A percentile compares a stretch with the other conserved stretches of the same genome.
These are phyloP conservation scores for Podarcis muralis DNA, from an alignment of 2,113 vertebrate genomes.

Conservation along the genomic window DNA sequence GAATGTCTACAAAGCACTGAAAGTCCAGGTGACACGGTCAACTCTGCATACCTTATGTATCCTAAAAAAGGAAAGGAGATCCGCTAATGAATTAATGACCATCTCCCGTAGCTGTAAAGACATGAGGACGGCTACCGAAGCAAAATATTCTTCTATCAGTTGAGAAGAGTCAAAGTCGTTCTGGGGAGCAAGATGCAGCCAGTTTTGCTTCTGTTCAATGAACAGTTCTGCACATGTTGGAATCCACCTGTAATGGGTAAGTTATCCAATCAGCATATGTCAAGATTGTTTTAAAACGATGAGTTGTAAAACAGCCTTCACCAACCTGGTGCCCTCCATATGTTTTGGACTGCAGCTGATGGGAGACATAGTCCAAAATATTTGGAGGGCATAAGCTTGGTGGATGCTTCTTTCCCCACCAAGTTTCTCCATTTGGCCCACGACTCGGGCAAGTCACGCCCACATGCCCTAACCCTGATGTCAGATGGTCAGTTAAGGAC, in stretches of 20 bases:
- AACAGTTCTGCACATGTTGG: conserved; percentile 84
- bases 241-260: conserved; percentile 82
- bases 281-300: neutral
- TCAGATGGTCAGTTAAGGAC: too few relatives aligned
- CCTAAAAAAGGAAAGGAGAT: conserved; percentile 85
- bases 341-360: too few relatives aligned
- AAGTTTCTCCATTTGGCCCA: too few relatives aligned
- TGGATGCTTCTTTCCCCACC: too few relatives aligned
- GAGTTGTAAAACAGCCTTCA: neutral
- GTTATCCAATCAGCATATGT: neutral
- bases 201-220: conserved; percentile 67
- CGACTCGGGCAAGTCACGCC: too few relatives aligned
- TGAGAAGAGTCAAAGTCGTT: conserved; percentile 65
- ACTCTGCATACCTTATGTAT: conserved; percentile 79
- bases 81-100: conserved; percentile 84
- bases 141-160: conserved; percentile 82
- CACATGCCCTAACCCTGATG: too few relatives aligned
- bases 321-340: too few relatives aligned
- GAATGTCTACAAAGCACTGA: neutral
- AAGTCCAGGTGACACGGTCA: neutral
- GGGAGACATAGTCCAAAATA: too few relatives aligned
- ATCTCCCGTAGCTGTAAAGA: conserved; percentile 87
- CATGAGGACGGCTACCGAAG: conserved; percentile 84
- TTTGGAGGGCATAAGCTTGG: too few relatives aligned
- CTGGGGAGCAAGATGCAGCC: conserved; percentile 79